A percentile compares a stretch with the other conserved stretches of the same genome.
Evolutionary conservation across 2,797 vertebrate genomes (phyloP).

Genomic region (Bucorvus abyssinicus): DNA sequence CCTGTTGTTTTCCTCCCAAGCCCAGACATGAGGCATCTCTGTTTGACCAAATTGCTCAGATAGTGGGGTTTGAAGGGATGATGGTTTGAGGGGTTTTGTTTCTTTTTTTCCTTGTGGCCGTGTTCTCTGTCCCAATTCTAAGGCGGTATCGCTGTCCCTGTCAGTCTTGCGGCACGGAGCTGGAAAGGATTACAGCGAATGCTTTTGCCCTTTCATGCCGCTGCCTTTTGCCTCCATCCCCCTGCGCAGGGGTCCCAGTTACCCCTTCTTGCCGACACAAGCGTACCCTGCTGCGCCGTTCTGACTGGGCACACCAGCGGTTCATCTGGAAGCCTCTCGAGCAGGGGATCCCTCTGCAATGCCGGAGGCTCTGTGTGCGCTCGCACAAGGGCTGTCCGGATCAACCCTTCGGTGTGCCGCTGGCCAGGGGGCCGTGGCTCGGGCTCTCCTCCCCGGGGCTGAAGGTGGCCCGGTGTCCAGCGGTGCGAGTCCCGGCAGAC

Average conservation of each 20-base stretch:
- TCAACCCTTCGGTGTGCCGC: background rate
- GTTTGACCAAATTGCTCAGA: background rate
- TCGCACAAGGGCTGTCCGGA: background rate
- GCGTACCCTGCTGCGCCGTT: background rate
- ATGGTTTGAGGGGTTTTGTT: background rate
- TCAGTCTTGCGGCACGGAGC: background rate
- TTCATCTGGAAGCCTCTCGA: accelerated
- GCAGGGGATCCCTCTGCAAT: too few relatives aligned
- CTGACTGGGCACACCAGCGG: accelerated
- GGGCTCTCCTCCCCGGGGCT: too few relatives aligned
- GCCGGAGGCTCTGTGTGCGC: background rate
- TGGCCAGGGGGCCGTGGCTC: background rate
- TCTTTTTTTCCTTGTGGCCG: background rate
- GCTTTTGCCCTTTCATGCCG: background rate
- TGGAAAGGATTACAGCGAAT: background rate
- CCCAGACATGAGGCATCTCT: background rate
- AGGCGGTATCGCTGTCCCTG: background rate
- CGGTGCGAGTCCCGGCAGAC: background rate
- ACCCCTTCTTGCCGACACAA: background rate
- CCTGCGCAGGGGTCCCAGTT: background rate
- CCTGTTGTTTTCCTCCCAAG: background rate
- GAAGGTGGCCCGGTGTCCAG: background rate
- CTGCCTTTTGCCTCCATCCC: background rate
- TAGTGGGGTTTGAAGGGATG: background rate
- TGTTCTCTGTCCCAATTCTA: background rate